Conservation (phyloP, 2,888 invertebrate species). For the Mimumesa dahlbomi region DNA sequence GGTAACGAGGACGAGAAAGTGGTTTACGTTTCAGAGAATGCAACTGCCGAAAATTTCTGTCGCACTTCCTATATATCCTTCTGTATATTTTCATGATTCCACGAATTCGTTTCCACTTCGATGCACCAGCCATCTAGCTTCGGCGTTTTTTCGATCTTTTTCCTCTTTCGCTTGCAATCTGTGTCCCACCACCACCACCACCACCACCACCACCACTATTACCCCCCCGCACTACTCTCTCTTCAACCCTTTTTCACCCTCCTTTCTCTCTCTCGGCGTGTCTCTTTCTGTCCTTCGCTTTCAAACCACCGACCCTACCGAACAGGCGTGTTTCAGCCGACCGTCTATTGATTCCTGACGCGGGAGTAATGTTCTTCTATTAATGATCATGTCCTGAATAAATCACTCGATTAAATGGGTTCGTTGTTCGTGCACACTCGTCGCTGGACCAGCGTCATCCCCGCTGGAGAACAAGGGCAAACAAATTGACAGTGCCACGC, state of each 20-base stretch:
- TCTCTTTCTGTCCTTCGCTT: slow-evolving; percentile 22
- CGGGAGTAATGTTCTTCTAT: slow-evolving; percentile 77
- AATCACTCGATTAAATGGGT: slow-evolving; percentile 78
- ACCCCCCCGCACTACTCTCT: too few relatives aligned
- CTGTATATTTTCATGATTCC: slow-evolving; percentile 6
- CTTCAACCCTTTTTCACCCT: slow-evolving; percentile 10
- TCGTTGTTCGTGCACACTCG: slow-evolving; percentile 64
- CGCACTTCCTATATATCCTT: slow-evolving; percentile 9
- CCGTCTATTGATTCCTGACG: slow-evolving; percentile 77
- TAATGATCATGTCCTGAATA: slow-evolving; percentile 78
- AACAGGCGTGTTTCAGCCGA: slow-evolving; percentile 53
- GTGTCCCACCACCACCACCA: too few relatives aligned
- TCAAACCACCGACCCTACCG: slow-evolving; percentile 34
- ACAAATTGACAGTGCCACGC: slow-evolving; percentile 67
- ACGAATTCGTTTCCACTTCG: neutral
- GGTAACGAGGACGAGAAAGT: slow-evolving; percentile 8
- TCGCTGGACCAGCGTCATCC: slow-evolving; percentile 56
- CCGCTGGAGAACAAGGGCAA: slow-evolving; percentile 59
- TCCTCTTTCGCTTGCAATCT: slow-evolving; percentile 30
- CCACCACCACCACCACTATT: too few relatives aligned
- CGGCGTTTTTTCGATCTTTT: slow-evolving; percentile 15
- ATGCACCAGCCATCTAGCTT: slow-evolving; percentile 5
- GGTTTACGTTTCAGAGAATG: slow-evolving; percentile 28
- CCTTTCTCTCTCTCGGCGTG: neutral
- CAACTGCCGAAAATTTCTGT: slow-evolving; percentile 6